These are phyloP conservation scores for Lepidurus packardi DNA, from an alignment of 1,140 invertebrate species.

Conservation along the genomic window DNA sequence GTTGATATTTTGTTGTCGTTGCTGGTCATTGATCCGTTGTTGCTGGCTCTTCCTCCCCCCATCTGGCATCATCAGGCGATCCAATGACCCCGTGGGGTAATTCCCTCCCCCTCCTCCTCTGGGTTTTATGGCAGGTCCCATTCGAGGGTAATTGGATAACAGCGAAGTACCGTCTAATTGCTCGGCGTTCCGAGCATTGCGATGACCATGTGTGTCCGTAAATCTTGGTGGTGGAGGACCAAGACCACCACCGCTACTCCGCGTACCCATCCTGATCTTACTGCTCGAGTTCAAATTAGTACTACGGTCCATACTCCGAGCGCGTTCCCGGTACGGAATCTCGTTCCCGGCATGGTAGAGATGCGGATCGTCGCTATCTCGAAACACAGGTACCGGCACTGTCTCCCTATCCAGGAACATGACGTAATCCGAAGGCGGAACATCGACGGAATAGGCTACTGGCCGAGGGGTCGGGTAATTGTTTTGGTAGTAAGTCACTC, in stretches of 20 bases:
- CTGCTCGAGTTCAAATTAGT: not conserved
- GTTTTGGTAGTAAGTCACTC: not conserved
- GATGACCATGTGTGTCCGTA: no score
- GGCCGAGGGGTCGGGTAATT: slow-evolving; percentile 23
- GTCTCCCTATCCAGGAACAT: slow-evolving; percentile 33
- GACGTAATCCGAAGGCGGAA: not conserved
- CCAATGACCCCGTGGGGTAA: not conserved
- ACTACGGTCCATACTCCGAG: slow-evolving; percentile 31
- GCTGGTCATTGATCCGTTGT: slow-evolving; percentile 15
- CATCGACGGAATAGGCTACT: slow-evolving; percentile 24
- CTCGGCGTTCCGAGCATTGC: no score
- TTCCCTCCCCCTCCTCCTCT: not conserved
- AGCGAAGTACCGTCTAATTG: not conserved
- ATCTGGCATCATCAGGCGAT: not conserved
- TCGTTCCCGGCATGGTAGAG: not conserved
- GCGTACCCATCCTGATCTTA: slow-evolving; percentile 30
- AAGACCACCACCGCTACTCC: not conserved
- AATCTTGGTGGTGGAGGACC: no score
- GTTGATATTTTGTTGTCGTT: slow-evolving; percentile 30
- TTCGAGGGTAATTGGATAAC: not conserved
- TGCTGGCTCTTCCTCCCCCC: not conserved
- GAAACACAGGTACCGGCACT: not conserved
- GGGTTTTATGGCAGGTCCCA: not conserved
- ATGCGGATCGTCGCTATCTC: not conserved
- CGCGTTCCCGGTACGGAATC: slow-evolving; percentile 25